Evolutionary conservation across 1,140 invertebrate species (phyloP).

Genomic region (Drosophila hydei): DNA sequence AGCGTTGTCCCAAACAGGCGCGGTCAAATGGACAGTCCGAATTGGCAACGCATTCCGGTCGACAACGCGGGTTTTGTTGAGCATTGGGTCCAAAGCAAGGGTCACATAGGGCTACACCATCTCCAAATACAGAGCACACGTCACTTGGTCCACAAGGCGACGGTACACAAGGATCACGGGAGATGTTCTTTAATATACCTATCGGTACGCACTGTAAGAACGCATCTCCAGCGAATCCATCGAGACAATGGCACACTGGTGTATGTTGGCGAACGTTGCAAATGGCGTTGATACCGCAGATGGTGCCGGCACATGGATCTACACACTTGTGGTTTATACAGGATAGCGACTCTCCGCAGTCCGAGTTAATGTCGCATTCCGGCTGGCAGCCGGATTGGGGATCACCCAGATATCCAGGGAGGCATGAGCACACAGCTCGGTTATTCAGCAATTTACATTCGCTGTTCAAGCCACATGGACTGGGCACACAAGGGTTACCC

Average conservation of each 20-base stretch:
- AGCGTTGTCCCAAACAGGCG: conserved; percentile 90
- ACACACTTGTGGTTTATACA: conserved; percentile 91
- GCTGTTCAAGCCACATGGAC: conserved; percentile 91
- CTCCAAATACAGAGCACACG: conserved; percentile 88
- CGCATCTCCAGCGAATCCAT: conserved; percentile 92
- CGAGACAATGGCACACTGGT: conserved; percentile 89
- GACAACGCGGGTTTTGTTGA: conserved; percentile 88
- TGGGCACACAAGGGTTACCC: conserved; percentile 89
- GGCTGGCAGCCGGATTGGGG: conserved; percentile 90
- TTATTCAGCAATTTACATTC: conserved; percentile 88
- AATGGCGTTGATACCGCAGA: conserved; percentile 90
- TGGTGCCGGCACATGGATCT: conserved; percentile 90
- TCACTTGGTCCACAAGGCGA: conserved; percentile 90
- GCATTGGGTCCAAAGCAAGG: conserved; percentile 88
- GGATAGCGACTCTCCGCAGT: conserved; percentile 89
- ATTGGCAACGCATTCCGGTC: conserved; percentile 90
- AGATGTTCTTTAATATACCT: conserved; percentile 86
- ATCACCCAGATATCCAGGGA: conserved; percentile 89
- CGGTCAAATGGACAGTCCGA: conserved; percentile 91
- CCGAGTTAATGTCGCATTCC: conserved; percentile 91
- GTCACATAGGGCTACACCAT: conserved; percentile 91
- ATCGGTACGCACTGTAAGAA: conserved; percentile 89
- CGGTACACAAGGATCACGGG: conserved; percentile 87
- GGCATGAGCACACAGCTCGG: conserved; percentile 90
- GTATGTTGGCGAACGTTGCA: conserved; percentile 91